Evolutionary conservation across 2,113 vertebrate species (phyloP), one percentile per base, ranked within the genome.

Genomic region (Holacanthus passer): DNA sequence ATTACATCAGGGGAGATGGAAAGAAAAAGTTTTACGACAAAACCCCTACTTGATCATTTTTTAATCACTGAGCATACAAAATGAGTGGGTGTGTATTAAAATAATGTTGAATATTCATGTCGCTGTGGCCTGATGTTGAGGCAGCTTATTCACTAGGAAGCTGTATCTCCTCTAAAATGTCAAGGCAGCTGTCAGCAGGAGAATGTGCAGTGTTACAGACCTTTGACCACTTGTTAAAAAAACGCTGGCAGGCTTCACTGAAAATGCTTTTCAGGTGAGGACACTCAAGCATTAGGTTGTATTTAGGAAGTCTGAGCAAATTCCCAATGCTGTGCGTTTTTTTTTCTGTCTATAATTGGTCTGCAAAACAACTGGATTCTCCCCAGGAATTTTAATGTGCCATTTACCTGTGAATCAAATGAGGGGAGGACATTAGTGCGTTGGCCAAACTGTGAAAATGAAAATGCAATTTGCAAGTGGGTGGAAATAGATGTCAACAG

Each of bases 181-280:
- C 32, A 3, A 56, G 60, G 41, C 56, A 59, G 69, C 73, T 74
- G 59, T 81, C 22, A 17, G 56, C 22, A 32, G 5, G 27, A 47
- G 39, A 76, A 60, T 41, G n/a, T 79, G 45, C 39, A 37, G 52
- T 6, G 16, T 24, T 29, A 9, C 5, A 53, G 27, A 39, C 60
- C 83, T 83, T 83, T 73, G 67, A 72, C 45, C 68, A 71, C 75
- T 83, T 81, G 65, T 86, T 73, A 53, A 66, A 19, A 63, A 60
- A 52, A 80, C 65, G 66, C 63, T 84, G 58, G 65, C 53, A 52
- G 60, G 27, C 45, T 56, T 79, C 13, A 10, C 48, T 71, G 56
- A 48, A 35, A 82, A 16, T 48, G 50, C 65, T 53, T 75, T 66
- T 53, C 31, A 65, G 41, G 32, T 1, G 8, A 80, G 39, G 43